These are phyloP conservation scores for Tachuris rubrigastra DNA, from an alignment of 2,113 vertebrate genomes.

Conservation along the genomic window DNA sequence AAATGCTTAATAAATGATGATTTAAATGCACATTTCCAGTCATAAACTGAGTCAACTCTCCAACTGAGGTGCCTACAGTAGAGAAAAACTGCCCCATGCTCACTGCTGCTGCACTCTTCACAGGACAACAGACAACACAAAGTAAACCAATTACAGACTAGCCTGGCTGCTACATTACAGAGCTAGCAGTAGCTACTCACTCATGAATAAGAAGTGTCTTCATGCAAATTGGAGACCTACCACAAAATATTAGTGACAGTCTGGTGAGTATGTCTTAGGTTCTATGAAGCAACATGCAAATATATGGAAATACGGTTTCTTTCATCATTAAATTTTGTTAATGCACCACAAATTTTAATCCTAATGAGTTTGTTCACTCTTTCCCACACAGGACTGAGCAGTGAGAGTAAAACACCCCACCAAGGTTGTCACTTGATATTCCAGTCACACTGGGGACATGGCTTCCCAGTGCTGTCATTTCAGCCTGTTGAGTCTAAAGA, in stretches of 20 bases:
- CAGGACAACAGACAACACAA: background rate
- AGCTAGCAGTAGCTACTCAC: background rate
- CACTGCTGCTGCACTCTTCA: background rate
- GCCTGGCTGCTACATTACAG: background rate
- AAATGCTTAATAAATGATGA: background rate
- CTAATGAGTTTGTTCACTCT: background rate
- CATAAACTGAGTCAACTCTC: background rate
- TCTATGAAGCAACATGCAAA: constrained; percentile 7
- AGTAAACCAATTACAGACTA: background rate
- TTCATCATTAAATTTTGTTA: constrained; percentile 11
- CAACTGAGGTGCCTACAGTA: background rate
- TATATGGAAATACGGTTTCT: background rate
- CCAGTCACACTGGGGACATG: constrained; percentile 43
- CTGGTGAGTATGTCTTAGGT: background rate
- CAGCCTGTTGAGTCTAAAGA: constrained; percentile 57
- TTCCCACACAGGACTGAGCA: background rate
- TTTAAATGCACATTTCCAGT: background rate
- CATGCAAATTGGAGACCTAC: constrained; percentile 24
- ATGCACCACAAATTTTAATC: constrained; percentile 11
- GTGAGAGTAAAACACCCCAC: background rate
- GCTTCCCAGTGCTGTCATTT: constrained; percentile 59
- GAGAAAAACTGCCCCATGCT: background rate
- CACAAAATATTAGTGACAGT: constrained; percentile 50
- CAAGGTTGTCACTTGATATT: constrained; percentile 57
- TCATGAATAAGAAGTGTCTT: background rate